These are phyloP conservation scores for Pemphigus obesinymphae DNA, from an alignment of 1,140 invertebrate species.

Conservation along the genomic window DNA sequence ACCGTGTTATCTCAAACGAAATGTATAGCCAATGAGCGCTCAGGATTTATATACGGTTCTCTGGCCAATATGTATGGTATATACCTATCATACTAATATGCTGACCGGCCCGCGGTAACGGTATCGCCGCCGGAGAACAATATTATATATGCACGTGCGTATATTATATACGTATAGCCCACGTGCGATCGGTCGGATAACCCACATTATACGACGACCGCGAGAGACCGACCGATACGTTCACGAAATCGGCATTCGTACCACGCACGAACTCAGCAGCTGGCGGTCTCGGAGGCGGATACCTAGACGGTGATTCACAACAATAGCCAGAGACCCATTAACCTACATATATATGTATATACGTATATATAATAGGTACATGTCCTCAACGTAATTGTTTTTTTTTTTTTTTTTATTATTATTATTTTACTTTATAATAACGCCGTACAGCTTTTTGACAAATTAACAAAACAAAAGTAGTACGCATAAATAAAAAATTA, in stretches of 20 bases:
- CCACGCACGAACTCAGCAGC: slow-evolving; percentile 1
- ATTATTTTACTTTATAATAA: not conserved
- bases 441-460: too few relatives aligned
- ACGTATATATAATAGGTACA: too few relatives aligned
- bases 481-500: too few relatives aligned
- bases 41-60: too few relatives aligned
- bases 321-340: slow-evolving; percentile 28
- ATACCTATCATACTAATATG: too few relatives aligned
- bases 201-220: not conserved
- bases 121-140: not conserved
- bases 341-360: slow-evolving; percentile 6
- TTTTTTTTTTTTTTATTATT: not conserved
- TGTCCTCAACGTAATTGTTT: not conserved
- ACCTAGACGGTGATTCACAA: slow-evolving; percentile 24
- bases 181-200: not conserved
- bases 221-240: not conserved
- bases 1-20: too few relatives aligned
- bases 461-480: too few relatives aligned
- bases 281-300: not conserved
- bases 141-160: not conserved
- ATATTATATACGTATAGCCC: not conserved
- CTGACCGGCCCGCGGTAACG: not conserved
- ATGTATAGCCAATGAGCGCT: too few relatives aligned
- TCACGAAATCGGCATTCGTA: not conserved
- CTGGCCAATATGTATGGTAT: too few relatives aligned